Conservation (phyloP, 2,113 vertebrate genomes). For the Diphyllodes magnificus region DNA sequence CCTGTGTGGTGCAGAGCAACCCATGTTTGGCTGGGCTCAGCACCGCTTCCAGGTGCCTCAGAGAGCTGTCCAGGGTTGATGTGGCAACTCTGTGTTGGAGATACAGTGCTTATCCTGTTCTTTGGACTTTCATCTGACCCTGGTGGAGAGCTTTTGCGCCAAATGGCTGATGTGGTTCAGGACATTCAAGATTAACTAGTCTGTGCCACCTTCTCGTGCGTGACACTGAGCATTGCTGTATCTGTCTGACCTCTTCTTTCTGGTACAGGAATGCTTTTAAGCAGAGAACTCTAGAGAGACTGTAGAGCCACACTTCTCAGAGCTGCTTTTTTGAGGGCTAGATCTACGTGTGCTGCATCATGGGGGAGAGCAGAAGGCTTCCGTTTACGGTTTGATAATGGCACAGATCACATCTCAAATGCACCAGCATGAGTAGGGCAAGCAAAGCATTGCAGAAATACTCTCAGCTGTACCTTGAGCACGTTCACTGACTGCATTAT, state of each 20-base stretch:
- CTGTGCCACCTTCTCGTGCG: neutral
- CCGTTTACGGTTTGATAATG: neutral
- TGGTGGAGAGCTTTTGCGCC: neutral
- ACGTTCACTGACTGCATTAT: neutral
- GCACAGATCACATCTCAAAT: neutral
- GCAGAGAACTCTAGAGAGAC: neutral
- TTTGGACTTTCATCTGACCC: neutral
- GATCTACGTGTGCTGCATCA: neutral
- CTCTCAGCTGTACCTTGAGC: neutral
- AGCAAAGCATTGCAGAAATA: neutral
- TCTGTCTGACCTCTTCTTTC: neutral
- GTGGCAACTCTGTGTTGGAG: neutral
- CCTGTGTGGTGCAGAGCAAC: neutral
- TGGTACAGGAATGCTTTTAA: conserved; percentile 12
- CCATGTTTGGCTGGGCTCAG: neutral
- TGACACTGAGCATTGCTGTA: neutral
- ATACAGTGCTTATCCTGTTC: neutral
- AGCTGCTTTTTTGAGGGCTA: neutral
- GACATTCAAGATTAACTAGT: neutral
- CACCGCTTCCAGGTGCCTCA: neutral
- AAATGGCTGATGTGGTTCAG: neutral
- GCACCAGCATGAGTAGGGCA: neutral
- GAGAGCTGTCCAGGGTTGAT: neutral
- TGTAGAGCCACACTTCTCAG: neutral
- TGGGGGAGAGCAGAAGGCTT: neutral